Base-by-base conservation (phyloP, 2,113 vertebrate genomes). In the Gasterosteus nipponicus region DNA sequence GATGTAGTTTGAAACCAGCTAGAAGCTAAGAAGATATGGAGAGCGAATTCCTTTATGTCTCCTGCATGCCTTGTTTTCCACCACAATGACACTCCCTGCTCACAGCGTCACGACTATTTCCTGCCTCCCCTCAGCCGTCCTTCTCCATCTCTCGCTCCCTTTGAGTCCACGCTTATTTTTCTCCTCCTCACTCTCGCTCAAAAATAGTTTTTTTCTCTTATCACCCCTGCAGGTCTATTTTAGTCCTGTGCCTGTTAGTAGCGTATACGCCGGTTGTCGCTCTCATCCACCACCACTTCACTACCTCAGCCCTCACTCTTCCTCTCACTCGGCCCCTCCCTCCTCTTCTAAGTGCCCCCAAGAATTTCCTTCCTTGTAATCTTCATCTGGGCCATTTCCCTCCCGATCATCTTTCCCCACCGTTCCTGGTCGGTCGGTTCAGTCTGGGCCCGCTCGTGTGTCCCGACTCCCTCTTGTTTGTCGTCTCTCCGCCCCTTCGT, bases 201-300 rank as follows among this genome's bases (percentile, higher is more conserved):
- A 80, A 75, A 81, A 72, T 33, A 42, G 60, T 71, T 73, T 69
- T 71, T 73, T 69, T 56, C 22, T 85, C 69, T 77, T 75, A 72
- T 84, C 86, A 82, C 73, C 80, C 69, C 77, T 77, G 77, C 76
- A 62, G 73, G 78, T 87, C 84, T 90, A 87, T 90, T 90, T 90
- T 82, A 65, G 88, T 80, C 63, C 66, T 78, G 66, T 84, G 63
- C 69, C 84, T 86, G 83, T 87, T 81, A 85, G 80, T 44, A 31
- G 70, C 10, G 35, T 60, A 26, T 26, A 68, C 14, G 5, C 11
- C 56, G 2, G 44, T 73, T 78, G 62, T 76, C 77, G 73, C 33
- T 47, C 56, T 71, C 18, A 71, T 26, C 39, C 42, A 10, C 47
- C 33, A 19, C 29, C 46, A 22, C 70, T 56, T 78, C 47, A 26